Base-by-base conservation (phyloP, 2,888 invertebrate species). In the Leucophora obtusa region DNA sequence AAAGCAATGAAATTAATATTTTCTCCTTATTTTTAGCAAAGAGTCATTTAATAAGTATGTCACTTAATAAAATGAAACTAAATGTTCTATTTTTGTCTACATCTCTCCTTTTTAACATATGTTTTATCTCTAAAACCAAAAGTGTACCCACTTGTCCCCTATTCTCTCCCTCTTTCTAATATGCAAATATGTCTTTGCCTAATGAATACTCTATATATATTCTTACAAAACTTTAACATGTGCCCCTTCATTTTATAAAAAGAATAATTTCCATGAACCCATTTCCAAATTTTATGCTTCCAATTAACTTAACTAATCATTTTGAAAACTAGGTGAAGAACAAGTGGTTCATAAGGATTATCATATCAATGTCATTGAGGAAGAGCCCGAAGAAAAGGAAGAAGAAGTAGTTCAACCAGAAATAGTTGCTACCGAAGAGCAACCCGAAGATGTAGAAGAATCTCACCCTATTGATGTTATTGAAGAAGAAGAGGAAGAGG, bases 311-410 rank as follows among this genome's bases (percentile, higher is more conserved):
- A 62, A 15, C 1, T 21, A 43, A 15, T 60, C 69, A 38, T 21
- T 53, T 71, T 63, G 62, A 35, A 82, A 43, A 56, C 60, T 85
- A 89, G 89, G 89, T 87, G 86, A 88, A 84, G 84, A 84, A 70
- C 84, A 85, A 68, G 85, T 86, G 51, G 84, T 85, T 43, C 86
- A 87, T 18, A 86, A 90, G 50, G 90, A 91, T 83, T 91, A 91
- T 83, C 91, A 91, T 79, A 90, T 91, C 53, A 90, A 89, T 84
- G 84, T 90, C 14, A 86, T 89, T 69, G 88, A 87, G 87, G 91
- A 83, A 84, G 91, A 85, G 86, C 90, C 63, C 15, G 82, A 80
- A 43, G 91, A 82, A 86, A 82, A 84, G 51, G 83, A 90, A 53
- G 87, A 88, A 75, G 84, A 89, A 7, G 90, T 91, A 78, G 84